Evolutionary conservation across 30 jellyfish, hydroid and myxozoan species (phyloP).

Genomic region (Clytia hemisphaerica): DNA sequence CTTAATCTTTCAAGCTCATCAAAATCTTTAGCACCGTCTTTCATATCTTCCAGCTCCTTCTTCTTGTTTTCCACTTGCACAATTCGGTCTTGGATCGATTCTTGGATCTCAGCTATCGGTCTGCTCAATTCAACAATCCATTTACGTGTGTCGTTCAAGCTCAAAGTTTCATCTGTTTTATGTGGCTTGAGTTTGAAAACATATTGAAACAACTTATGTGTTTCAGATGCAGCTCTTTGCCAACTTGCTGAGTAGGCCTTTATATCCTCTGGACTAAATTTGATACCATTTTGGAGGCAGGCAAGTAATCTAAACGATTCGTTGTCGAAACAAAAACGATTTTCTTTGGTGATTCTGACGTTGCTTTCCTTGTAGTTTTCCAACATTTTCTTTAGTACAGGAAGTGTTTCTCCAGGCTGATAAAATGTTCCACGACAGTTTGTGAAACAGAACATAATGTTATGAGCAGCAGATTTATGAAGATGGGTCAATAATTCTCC

Average conservation of each 20-base stretch:
- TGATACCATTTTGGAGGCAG: constrained; percentile 31
- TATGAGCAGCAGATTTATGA: constrained; percentile 59
- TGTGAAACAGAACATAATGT: constrained; percentile 52
- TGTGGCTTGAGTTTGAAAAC: constrained; percentile 37
- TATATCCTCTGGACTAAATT: constrained; percentile 32
- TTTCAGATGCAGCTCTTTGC: constrained; percentile 47
- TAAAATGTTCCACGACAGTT: constrained; percentile 60
- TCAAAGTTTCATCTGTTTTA: constrained; percentile 32
- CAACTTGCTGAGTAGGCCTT: constrained; percentile 56
- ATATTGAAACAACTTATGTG: constrained; percentile 32
- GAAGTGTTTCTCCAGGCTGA: constrained; percentile 69
- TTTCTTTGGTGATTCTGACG: constrained; percentile 22
- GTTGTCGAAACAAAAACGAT: constrained; percentile 55
- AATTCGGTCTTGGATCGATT: constrained; percentile 29
- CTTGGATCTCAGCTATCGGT: constrained; percentile 49
- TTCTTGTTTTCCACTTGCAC: constrained; percentile 35
- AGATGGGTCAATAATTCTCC: constrained; percentile 55
- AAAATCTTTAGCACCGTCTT: constrained; percentile 39
- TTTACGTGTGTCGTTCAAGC: constrained; percentile 43
- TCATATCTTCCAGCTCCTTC: constrained; percentile 24
- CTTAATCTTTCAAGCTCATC: constrained; percentile 36
- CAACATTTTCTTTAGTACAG: constrained; percentile 21
- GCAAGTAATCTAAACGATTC: constrained; percentile 59
- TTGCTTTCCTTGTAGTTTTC: constrained; percentile 36
- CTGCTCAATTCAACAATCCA: constrained; percentile 44